Percentiles rank a stretch among this genome's conserved stretches.
Evolutionary conservation across 2,113 vertebrate genomes (phyloP).

Genomic region (Grantiella picta): DNA sequence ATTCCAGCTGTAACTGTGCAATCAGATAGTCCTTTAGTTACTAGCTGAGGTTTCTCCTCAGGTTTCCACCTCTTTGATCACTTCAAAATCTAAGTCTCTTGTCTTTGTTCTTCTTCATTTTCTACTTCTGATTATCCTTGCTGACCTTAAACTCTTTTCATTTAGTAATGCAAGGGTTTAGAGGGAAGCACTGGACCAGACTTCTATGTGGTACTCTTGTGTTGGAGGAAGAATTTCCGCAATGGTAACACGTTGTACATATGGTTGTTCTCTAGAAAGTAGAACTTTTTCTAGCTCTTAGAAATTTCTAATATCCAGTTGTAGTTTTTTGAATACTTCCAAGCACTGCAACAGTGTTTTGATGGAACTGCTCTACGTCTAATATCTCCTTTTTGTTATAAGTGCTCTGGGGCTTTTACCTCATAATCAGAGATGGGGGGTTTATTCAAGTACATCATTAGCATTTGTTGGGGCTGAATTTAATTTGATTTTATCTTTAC

Average conservation of each 20-base stretch:
- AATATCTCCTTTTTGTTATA: not conserved
- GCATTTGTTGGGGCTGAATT: not conserved
- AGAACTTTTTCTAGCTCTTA: not conserved
- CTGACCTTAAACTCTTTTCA: not conserved
- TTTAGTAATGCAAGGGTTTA: not conserved
- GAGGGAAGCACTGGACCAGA: not conserved
- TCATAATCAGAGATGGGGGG: rapidly evolving
- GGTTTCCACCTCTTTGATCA: not conserved
- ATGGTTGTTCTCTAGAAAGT: not conserved
- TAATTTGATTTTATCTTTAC: not conserved
- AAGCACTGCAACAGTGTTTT: not conserved
- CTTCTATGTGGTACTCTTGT: not conserved
- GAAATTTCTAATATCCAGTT: not conserved
- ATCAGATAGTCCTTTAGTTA: not conserved
- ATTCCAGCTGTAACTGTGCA: not conserved
- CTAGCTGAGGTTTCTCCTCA: not conserved
- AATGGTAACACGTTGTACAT: not conserved
- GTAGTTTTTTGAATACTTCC: not conserved
- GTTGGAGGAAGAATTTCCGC: not conserved
- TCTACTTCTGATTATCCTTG: not conserved
- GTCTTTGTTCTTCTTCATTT: not conserved
- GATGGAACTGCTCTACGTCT: not conserved
- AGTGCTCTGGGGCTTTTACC: not conserved
- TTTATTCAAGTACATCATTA: not conserved
- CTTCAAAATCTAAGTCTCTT: not conserved